Evolutionary conservation across 1,140 invertebrate species (phyloP).

Genomic region (Drosophila auraria): DNA sequence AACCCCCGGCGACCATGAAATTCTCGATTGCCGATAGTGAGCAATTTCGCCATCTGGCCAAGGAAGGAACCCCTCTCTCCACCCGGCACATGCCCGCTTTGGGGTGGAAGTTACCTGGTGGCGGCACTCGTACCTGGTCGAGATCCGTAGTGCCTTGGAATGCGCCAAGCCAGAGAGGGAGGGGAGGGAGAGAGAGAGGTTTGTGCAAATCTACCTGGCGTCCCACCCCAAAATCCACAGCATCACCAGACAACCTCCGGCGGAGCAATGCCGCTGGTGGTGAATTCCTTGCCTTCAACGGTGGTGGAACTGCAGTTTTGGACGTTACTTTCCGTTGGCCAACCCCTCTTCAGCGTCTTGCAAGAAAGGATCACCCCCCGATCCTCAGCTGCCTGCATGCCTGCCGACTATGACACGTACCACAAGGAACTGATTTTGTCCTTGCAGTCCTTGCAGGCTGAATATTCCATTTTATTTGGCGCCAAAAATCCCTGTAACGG

Average conservation of each 20-base stretch:
- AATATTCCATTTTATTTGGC: conserved; percentile 24
- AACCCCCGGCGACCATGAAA: conserved; percentile 72
- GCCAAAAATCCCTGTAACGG: conserved; percentile 44
- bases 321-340: conserved; percentile 55
- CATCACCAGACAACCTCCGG: conserved; percentile 57
- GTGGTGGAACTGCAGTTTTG: conserved; percentile 71
- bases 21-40: conserved; percentile 47
- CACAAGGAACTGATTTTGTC: conserved; percentile 44
- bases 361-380: conserved; percentile 19
- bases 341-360: conserved; percentile 62
- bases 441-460: conserved; percentile 5
- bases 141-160: conserved; percentile 66
- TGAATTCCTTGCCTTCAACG: conserved; percentile 1
- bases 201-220: conserved; percentile 81
- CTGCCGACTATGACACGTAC: conserved; percentile 35
- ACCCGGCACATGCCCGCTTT: conserved; percentile 61
- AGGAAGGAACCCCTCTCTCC: conserved; percentile 26
- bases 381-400: conserved; percentile 21
- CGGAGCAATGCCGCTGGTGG: conserved; percentile 22
- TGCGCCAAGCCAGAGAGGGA: conserved; percentile 63
- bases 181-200: conserved; percentile 48
- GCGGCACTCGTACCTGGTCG: conserved; percentile 2
- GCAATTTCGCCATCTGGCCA: conserved; percentile 56
- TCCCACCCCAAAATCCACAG: conserved; percentile 66
- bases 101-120: conserved; percentile 63